Conservation (phyloP, 2,797 vertebrate species). For the Dendrocincla fuliginosa region DNA sequence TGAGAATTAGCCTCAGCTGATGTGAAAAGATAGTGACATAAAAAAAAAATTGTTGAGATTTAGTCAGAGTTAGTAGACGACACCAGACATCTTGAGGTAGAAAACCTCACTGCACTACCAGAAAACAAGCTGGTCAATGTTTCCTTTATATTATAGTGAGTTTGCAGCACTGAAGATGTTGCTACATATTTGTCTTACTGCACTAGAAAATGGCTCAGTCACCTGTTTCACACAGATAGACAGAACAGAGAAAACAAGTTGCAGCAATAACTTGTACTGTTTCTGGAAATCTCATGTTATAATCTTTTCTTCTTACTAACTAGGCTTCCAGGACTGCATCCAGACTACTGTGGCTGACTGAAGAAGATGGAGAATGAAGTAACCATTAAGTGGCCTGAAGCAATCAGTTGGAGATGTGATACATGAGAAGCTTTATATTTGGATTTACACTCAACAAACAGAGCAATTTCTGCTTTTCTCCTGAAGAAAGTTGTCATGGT, state of each 20-base stretch:
- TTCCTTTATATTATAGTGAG: background rate
- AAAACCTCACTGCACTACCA: background rate
- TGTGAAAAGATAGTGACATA: background rate
- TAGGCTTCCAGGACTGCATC: background rate
- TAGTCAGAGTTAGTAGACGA: background rate
- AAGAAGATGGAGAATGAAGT: background rate
- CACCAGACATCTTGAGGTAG: background rate
- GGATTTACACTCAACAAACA: background rate
- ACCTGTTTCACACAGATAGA: background rate
- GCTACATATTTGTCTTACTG: rapidly evolving
- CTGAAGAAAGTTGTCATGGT: background rate
- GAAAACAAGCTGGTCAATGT: background rate
- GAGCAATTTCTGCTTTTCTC: background rate
- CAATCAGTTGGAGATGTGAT: background rate
- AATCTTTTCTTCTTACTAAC: background rate
- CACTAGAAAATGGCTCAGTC: background rate
- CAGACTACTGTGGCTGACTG: background rate
- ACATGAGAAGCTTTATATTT: background rate
- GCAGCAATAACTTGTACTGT: background rate
- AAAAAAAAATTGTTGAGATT: background rate
- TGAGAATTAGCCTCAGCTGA: background rate
- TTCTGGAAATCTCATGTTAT: background rate
- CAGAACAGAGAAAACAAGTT: background rate
- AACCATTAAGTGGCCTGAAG: background rate
- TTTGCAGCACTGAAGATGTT: background rate